Evolutionary conservation across 2,888 invertebrate species (phyloP), one percentile per base, ranked within the genome.

Genomic region (Minunthozetes semirufus): DNA sequence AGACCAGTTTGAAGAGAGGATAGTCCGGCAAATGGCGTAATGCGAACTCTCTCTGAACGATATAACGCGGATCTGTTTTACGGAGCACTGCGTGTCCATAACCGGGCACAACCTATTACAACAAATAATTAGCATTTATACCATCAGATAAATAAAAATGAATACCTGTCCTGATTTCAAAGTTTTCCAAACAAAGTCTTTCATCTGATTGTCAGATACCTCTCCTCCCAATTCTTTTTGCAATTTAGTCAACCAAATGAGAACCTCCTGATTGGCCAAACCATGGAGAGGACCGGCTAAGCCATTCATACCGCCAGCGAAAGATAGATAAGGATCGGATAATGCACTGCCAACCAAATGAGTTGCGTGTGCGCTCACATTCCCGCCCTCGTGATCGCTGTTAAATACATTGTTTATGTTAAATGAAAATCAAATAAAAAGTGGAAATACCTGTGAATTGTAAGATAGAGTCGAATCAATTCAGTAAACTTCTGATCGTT

Each of bases 131-230:
- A 6, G 42, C 25, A 29, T 66, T 66, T 19, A 19, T 3, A 33
- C 6, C 33, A 19, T 19, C 19, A 25, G 4, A 25, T 29, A 27
- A 29, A 19, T 50, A 4, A 17, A 74, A 46, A 13, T 19, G 19
- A 79, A 71, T 79, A 85, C 85, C 84, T 94, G 94, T 78, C 95
- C 95, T 77, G 91, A 89, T 85, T 95, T 94, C 75, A 96, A 87
- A 1, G 96, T 97, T 84, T 94, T 95, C 94, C 94, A 94, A 82
- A 99, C 78, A 86, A 95, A 98, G 72, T 97, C 94, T 84, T 93
- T 94, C 74, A 99, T 87, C 80, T 94, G 88, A 0, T 96, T 92
- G 83, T 97, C 94, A 19, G 91, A 89, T 78, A 91, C 90, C 80
- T 91, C 89, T 73, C 93, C 93, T 56, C 85, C 85, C 72, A 98